These are phyloP conservation scores for Sclerurus mexicanus DNA, from an alignment of 2,113 vertebrate species.

Conservation along the genomic window DNA sequence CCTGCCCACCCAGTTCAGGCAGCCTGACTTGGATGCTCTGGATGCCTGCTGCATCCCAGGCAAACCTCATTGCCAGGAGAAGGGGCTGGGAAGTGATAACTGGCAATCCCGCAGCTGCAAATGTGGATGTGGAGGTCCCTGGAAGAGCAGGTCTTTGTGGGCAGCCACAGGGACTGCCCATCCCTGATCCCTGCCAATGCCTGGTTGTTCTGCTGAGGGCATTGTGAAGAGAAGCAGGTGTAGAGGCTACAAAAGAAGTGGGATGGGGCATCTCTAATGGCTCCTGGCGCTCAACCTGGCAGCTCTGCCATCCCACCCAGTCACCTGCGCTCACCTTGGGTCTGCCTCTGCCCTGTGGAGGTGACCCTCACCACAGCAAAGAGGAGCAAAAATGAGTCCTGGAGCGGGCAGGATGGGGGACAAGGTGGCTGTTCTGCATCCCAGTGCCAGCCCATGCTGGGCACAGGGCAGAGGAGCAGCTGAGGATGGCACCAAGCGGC, in stretches of 20 bases:
- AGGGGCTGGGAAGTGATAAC: not conserved
- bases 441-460: not conserved
- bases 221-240: not conserved
- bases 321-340: rapidly evolving
- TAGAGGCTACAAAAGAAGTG: rapidly evolving
- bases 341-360: not conserved
- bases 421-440: not conserved
- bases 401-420: not conserved
- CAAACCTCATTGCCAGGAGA: not conserved
- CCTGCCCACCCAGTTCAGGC: not conserved
- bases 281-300: not conserved
- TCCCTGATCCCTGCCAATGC: not conserved
- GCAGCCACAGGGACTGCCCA: rapidly evolving
- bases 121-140: not conserved
- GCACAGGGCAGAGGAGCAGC: not conserved
- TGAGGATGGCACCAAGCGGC: not conserved
- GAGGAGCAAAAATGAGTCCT: rapidly evolving
- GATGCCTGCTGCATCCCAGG: not conserved
- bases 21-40: not conserved
- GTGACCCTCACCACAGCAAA: rapidly evolving
- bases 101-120: not conserved
- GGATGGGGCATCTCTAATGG: not conserved
- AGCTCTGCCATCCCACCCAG: rapidly evolving
- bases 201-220: not conserved
- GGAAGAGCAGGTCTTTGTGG: not conserved